Base-by-base conservation (phyloP, 2,888 invertebrate genomes). In the Taphrorychus bicolor region DNA sequence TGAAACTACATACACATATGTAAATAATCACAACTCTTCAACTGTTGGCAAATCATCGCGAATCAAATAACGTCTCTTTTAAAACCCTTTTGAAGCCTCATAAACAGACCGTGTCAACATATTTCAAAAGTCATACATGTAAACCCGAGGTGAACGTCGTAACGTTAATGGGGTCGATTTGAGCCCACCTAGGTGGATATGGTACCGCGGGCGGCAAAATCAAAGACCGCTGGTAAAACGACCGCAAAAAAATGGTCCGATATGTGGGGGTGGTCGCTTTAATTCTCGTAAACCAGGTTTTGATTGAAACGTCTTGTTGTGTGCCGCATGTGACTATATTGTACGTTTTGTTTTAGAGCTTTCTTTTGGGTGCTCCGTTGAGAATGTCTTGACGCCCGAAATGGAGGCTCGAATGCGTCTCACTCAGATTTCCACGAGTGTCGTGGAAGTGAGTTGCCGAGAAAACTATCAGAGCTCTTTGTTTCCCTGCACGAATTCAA, bases 361-460 rank as follows among this genome's bases (percentile, higher is more conserved):
- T 32, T n/a, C n/a, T n/a, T n/a, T n/a, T n/a, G n/a, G n/a, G 3
- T 32, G 32, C 11, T 32, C 32, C 32, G 32, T 61, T 53, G 22
- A 17, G 56, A 56, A 62, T 11, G 9, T 32, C 11, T 32, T 32
- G 32, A 32, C 9, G 9, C 59, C 68, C 2, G 62, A 63, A 19
- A 22, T 59, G 14, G 53, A 63, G 16, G 32, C 22, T 0, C 32
- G 24, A 21, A 49, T 63, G 11, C 45, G 48, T 51, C 45, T 68
- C 16, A 48, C 21, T 1, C 24, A 77, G 42, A 67, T 74, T 21
- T 72, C 70, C 3, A 80, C 79, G n/a, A 78, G 81, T 0, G 78
- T 78, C 24, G 75, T 82, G 32, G 80, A 81, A 72, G 75, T 82
- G 16, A 74, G 74, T 5, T 82, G 83, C 66, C 66, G 75, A 22